These are phyloP conservation scores for Heliopora coerulea DNA, from an alignment of 92 coral and sea anemone genomes.

Conservation along the genomic window DNA sequence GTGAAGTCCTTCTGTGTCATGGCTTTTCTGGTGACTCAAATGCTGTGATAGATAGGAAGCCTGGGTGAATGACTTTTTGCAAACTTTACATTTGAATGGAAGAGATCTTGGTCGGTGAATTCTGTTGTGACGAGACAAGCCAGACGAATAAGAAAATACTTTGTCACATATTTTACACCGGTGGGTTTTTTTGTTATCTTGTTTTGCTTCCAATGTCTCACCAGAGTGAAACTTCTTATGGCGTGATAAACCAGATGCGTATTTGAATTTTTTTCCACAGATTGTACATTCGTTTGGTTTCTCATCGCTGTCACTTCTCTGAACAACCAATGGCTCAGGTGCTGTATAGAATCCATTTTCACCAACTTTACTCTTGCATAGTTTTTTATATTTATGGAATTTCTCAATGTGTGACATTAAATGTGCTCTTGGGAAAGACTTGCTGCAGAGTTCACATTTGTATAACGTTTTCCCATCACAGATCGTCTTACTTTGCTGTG, in stretches of 20 bases:
- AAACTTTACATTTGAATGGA: no score
- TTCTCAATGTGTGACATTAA: no score
- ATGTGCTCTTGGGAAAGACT: constrained; percentile 21
- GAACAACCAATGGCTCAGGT: constrained; percentile 11
- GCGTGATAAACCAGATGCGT: constrained; percentile 41
- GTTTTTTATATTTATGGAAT: no score
- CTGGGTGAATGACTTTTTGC: no score
- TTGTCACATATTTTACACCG: constrained; percentile 44
- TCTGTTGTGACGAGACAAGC: constrained; percentile 40
- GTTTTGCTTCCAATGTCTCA: no score
- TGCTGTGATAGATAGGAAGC: no score
- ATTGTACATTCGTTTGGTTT: constrained; percentile 48
- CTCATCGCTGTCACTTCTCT: constrained; percentile 36
- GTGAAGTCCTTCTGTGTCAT: no score
- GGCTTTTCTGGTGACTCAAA: no score
- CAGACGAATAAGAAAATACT: constrained; percentile 54
- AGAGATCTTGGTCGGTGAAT: constrained; percentile 48
- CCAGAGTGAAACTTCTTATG: constrained; percentile 48
- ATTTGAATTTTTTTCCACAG: constrained; percentile 50
- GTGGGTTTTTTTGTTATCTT: no score
- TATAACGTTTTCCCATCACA: background rate
- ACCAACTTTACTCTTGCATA: no score
- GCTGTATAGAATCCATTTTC: no score
- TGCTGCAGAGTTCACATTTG: constrained; percentile 1
- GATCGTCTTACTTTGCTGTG: no score